These are phyloP conservation scores for Myiozetetes cayanensis DNA, from an alignment of 2,113 vertebrate genomes.

Conservation along the genomic window DNA sequence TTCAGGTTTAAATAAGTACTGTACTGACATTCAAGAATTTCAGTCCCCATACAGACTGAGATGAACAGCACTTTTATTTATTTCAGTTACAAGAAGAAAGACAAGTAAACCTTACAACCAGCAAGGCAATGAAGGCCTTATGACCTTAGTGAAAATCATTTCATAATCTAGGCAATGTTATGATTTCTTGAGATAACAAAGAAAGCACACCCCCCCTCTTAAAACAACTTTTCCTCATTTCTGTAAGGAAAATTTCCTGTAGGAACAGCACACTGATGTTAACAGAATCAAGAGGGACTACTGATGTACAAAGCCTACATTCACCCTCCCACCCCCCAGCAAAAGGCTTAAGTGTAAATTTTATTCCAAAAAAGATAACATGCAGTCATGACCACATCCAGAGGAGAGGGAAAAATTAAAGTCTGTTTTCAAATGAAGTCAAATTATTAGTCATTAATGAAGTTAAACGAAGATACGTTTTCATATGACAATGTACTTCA, in stretches of 20 bases:
- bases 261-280: constrained; percentile 18
- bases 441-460: neutral
- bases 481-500: neutral
- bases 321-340: neutral
- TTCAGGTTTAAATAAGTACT: constrained; percentile 41
- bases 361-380: constrained; percentile 35
- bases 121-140: constrained; percentile 66
- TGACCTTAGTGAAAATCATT: constrained; percentile 47
- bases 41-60: constrained; percentile 79
- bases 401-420: neutral
- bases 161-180: constrained; percentile 43
- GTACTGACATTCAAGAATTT: constrained; percentile 73
- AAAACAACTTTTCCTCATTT: constrained; percentile 47
- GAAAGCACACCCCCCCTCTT: neutral
- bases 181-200: constrained; percentile 54
- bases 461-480: neutral
- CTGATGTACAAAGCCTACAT: constrained; percentile 38
- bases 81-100: constrained; percentile 67
- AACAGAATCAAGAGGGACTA: constrained; percentile 60
- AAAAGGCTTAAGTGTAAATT: constrained; percentile 23
- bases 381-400: constrained; percentile 6
- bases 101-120: constrained; percentile 71
- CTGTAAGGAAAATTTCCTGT: constrained; percentile 13
- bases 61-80: constrained; percentile 81
- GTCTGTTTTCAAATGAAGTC: neutral